Evolutionary conservation across 2,797 vertebrate species (phyloP).

Genomic region (Dermochelys coriacea): DNA sequence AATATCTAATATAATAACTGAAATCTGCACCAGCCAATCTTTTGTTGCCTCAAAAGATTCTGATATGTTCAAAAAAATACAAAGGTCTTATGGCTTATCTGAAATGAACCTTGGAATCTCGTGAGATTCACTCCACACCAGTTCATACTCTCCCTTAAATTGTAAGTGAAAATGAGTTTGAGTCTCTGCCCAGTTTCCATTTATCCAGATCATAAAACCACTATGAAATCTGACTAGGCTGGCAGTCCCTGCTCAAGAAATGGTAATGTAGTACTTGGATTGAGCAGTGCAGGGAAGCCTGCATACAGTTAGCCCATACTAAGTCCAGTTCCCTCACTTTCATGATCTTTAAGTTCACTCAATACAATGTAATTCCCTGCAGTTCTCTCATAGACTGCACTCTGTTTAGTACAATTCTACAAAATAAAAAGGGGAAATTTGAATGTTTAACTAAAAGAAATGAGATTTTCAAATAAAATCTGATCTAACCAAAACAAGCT

Average conservation of each 20-base stretch:
- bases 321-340: neutral
- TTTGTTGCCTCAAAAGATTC: constrained; percentile 2
- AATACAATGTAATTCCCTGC: neutral
- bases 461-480: neutral
- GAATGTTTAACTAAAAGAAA: neutral
- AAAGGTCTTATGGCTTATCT: neutral
- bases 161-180: neutral
- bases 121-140: neutral
- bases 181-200: neutral
- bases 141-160: neutral
- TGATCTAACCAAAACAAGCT: neutral
- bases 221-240: neutral
- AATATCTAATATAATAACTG: neutral
- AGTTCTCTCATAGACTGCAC: neutral
- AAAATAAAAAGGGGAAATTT: neutral
- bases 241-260: constrained; percentile 25
- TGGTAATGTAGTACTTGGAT: neutral
- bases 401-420: neutral
- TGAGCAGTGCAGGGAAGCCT: no score
- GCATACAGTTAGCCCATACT: neutral
- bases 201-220: neutral
- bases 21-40: constrained; percentile 30
- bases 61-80: neutral
- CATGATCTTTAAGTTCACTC: neutral
- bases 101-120: neutral